phyloP scores from a whole-genome alignment of 2,797 vertebrate species.

The Phrynocephalus vlangalii region DNA sequence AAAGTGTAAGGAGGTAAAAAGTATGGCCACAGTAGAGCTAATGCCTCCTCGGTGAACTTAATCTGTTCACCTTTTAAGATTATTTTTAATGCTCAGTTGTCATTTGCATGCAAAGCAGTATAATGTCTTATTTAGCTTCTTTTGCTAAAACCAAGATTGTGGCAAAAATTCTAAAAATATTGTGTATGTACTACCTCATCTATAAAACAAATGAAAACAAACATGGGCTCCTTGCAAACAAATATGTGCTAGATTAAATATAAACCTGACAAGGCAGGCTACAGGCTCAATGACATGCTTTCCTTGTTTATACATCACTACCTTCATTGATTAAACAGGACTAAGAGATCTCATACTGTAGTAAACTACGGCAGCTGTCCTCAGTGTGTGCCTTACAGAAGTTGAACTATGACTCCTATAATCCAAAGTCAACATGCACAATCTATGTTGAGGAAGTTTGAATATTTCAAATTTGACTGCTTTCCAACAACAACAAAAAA shows the following conservation, averaged over 20 bases:
- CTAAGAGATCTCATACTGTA: not conserved
- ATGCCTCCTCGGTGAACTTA: constrained; percentile 80
- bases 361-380: not conserved
- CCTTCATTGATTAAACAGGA: not conserved
- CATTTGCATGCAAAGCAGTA: constrained; percentile 49
- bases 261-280: not conserved
- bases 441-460: not conserved
- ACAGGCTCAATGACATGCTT: constrained; percentile 7
- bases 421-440: not conserved
- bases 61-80: constrained; percentile 72
- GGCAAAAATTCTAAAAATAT: constrained; percentile 38
- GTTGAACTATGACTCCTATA: not conserved
- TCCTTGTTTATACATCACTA: not conserved
- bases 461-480: not conserved
- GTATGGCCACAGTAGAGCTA: constrained; percentile 81
- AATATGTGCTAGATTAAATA: accelerated
- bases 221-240: not conserved
- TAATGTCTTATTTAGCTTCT: not conserved
- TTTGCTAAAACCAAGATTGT: not conserved
- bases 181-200: constrained; percentile 35
- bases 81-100: constrained; percentile 60
- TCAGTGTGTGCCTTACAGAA: not conserved
- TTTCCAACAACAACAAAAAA: not conserved
- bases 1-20: constrained; percentile 91
- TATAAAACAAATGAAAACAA: not conserved